These are phyloP conservation scores for Ariolimax columbianus DNA, from an alignment of 2,888 invertebrate genomes.

Conservation along the genomic window DNA sequence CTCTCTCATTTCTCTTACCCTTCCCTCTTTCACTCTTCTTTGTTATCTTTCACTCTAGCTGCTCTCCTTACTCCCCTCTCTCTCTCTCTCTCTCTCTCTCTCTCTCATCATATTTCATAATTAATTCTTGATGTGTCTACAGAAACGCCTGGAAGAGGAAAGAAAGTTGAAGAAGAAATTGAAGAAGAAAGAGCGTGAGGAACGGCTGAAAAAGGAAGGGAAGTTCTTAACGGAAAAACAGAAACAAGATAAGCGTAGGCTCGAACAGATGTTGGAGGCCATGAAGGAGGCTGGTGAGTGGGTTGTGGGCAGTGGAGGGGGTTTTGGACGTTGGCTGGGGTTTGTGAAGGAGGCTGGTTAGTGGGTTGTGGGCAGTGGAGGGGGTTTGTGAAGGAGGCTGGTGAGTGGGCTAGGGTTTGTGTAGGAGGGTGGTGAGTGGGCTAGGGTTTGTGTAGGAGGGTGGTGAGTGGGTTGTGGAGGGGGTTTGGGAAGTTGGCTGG, in stretches of 20 bases:
- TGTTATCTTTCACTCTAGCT: background rate
- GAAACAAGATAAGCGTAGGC: constrained; percentile 90
- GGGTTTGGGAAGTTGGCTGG: too few species aligned
- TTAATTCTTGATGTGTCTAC: background rate
- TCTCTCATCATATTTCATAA: background rate
- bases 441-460: too few species aligned
- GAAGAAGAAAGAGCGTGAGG: constrained; percentile 87
- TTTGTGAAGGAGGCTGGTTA: too few species aligned
- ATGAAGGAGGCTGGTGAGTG: constrained; percentile 89
- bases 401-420: too few species aligned
- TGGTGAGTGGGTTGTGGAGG: too few species aligned
- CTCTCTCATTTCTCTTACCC: background rate
- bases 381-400: too few species aligned
- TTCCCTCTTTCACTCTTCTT: background rate
- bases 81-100: background rate
- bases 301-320: too few species aligned
- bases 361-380: too few species aligned
- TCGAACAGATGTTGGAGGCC: constrained; percentile 92
- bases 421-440: too few species aligned
- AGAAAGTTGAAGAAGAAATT: constrained; percentile 55
- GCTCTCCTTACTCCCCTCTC: background rate
- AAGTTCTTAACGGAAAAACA: constrained; percentile 95
- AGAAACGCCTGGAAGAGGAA: constrained; percentile 57
- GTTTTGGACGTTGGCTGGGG: too few species aligned
- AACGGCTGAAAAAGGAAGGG: constrained; percentile 96